A percentile compares a stretch with the other conserved stretches of the same genome.
phyloP scores from a whole-genome alignment of 2,888 invertebrate species.

The Diaphora mendica region DNA sequence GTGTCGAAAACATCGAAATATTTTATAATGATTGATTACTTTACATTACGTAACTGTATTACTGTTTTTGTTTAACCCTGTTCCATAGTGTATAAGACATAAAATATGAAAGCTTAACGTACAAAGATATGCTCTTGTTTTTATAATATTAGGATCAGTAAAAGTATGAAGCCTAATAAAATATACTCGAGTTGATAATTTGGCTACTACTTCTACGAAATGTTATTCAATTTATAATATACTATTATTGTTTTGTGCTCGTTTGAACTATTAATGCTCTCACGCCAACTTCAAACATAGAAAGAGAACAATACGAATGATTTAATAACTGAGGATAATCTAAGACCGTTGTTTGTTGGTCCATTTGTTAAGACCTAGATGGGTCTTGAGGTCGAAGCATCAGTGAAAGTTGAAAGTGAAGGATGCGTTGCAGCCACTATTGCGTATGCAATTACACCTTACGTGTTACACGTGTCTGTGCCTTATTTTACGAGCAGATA shows the following conservation, averaged over 20 bases:
- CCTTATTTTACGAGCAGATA: background rate
- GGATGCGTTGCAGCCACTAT: conserved; percentile 55
- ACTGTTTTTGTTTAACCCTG: background rate
- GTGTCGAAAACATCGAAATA: background rate
- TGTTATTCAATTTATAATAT: background rate
- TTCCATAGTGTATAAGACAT: background rate
- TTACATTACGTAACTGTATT: background rate
- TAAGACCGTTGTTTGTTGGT: conserved; percentile 31
- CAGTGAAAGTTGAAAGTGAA: conserved; percentile 80
- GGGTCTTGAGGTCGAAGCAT: conserved; percentile 45
- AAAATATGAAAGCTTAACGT: background rate
- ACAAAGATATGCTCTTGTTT: background rate
- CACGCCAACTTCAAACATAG: conserved; percentile 9
- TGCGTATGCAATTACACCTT: conserved; percentile 16
- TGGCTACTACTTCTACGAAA: background rate
- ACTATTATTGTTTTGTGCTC: background rate
- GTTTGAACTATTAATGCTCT: conserved; percentile 5
- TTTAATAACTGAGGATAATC: conserved; percentile 20
- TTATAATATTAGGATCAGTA: background rate
- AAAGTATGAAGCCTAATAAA: background rate
- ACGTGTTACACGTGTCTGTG: background rate
- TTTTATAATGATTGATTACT: background rate
- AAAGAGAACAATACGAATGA: conserved; percentile 24
- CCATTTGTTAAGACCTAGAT: conserved; percentile 43
- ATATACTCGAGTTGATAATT: background rate